Evolutionary conservation across 2,797 vertebrate genomes (phyloP).

Genomic region (Sphenodon punctatus): DNA sequence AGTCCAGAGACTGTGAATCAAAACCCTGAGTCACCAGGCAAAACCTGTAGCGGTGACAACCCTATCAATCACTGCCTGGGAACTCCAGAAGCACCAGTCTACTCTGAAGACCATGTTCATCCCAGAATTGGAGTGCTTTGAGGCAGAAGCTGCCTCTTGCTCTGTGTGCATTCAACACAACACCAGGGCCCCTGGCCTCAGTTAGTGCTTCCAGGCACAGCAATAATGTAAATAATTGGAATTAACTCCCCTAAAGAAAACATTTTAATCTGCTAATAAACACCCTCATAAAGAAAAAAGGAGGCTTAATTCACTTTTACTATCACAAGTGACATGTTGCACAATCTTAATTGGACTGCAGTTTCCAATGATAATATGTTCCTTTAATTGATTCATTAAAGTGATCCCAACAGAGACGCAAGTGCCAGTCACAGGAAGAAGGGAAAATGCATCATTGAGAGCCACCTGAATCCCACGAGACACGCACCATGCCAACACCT

Average conservation of each 20-base stretch:
- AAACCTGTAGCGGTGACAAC: too few relatives aligned
- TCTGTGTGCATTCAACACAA: background rate
- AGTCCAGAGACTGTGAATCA: too few relatives aligned
- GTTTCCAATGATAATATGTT: background rate
- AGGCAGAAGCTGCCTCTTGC: background rate
- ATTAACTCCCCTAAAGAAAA: slow-evolving; percentile 64
- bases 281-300: slow-evolving; percentile 66
- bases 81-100: too few relatives aligned
- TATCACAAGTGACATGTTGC: background rate
- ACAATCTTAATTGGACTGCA: background rate
- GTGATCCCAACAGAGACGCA: background rate
- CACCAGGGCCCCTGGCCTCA: background rate
- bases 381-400: background rate
- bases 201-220: slow-evolving; percentile 8
- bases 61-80: too few relatives aligned
- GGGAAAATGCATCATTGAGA: background rate
- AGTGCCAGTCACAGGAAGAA: background rate
- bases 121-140: accelerated
- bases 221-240: slow-evolving; percentile 45
- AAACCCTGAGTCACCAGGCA: too few relatives aligned
- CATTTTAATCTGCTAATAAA: slow-evolving; percentile 73
- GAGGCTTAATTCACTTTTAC: background rate
- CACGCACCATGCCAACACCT: too few relatives aligned
- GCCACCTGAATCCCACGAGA: too few relatives aligned
- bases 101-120: too few relatives aligned